phyloP scores from a whole-genome alignment of 2,888 invertebrate species.

The Patella ulyssiponensis region DNA sequence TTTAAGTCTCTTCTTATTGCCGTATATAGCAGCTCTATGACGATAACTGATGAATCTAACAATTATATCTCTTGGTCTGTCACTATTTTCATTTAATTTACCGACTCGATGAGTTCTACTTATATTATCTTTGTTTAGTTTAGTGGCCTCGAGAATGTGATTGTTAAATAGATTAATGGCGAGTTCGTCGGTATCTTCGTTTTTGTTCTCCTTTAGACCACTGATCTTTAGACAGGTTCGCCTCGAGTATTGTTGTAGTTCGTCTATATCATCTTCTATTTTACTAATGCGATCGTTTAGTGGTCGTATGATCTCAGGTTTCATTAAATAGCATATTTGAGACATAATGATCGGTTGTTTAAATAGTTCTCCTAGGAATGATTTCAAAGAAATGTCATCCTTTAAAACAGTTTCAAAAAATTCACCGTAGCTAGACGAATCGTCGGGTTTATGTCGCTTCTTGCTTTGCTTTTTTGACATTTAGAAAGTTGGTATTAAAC shows the following conservation, averaged over 20 bases:
- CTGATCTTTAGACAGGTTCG: not conserved
- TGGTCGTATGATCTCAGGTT: no score
- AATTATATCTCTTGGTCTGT: constrained; percentile 8
- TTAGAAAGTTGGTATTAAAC: no score
- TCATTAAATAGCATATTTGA: no score
- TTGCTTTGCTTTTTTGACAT: no score
- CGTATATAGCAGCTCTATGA: not conserved
- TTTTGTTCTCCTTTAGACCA: not conserved
- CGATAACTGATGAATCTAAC: constrained; percentile 3
- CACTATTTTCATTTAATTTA: not conserved
- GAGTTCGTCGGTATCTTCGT: not conserved
- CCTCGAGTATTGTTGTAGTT: not conserved
- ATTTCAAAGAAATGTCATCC: no score
- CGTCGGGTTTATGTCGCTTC: no score
- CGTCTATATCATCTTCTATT: no score
- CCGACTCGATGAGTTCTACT: not conserved
- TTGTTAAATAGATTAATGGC: not conserved
- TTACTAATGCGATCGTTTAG: no score
- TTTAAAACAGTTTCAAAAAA: no score
- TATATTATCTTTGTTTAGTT: not conserved
- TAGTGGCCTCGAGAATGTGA: not conserved
- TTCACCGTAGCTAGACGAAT: no score
- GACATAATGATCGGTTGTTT: no score
- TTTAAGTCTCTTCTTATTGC: not conserved
- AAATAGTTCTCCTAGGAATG: no score